Base-by-base conservation (phyloP, 2,888 invertebrate species). In the Schizotus pectinicornis region DNA sequence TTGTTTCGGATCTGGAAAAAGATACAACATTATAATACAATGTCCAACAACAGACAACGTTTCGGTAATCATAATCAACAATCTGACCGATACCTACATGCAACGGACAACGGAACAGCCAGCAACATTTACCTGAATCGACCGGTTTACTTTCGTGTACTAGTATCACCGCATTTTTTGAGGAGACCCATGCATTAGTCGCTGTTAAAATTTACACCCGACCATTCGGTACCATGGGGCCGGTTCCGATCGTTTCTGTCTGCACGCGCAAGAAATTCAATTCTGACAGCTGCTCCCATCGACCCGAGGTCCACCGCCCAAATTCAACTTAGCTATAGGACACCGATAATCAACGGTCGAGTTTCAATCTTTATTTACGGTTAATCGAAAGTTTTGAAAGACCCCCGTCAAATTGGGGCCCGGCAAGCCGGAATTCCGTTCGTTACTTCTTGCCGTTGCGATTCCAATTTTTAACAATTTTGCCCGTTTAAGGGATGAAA, bases 71-170 rank as follows among this genome's bases (percentile, higher is more conserved):
- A 22, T 22, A 22, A 22, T 22, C 14, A 46, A 46, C 34, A 46
- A 46, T 12, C 9, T 30, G 9, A 34, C 46, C 6, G 12, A 36
- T 35, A 35, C n/a, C n/a, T n/a, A n/a, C 46, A 46, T 35, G 14
- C 35, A 35, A 41, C 50, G 34, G 39, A 50, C n/a, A 50, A 50
- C 33, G 43, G 34, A 41, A 52, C 51, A 41, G 51, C 43, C 51
- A 43, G 43, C 53, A 55, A 61, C 60, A 61, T 67, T 68, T 69
- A 69, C 68, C 69, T 68, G 67, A 67, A 66, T 66, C 67, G 67
- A 69, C 69, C 69, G 68, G 69, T 68, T 67, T 64, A 65, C 65
- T 65, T 65, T 64, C 67, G 63, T 68, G 65, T 65, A 63, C 58
- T 55, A 56, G 67, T 63, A 22, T 22, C 22, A 22, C 22, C 22